Conservation (phyloP, 2,888 invertebrate species). For the Caenorhabditis becei region DNA sequence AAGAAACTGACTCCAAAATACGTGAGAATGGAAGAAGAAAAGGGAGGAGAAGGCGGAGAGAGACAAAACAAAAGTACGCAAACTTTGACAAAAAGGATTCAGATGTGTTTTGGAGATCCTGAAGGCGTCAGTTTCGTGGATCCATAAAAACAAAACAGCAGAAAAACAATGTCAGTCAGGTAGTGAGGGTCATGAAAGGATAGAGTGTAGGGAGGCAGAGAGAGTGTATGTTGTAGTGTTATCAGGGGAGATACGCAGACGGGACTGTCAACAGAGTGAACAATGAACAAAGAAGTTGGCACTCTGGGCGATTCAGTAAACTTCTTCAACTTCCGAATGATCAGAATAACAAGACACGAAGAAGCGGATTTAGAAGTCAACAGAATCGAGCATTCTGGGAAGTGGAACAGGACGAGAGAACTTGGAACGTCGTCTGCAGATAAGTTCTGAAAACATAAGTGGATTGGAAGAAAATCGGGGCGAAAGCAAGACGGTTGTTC, state of each 20-base stretch:
- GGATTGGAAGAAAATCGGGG: too few relatives aligned
- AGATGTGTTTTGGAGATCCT: too few relatives aligned
- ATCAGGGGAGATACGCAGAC: not conserved
- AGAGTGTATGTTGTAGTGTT: slow-evolving; percentile 4
- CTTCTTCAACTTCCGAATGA: not conserved
- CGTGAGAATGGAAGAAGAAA: not conserved
- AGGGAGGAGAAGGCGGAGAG: not conserved
- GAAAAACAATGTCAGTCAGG: slow-evolving; percentile 3
- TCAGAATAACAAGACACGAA: too few relatives aligned
- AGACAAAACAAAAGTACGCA: not conserved
- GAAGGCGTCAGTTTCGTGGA: too few relatives aligned
- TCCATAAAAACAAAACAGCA: not conserved
- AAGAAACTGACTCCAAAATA: not conserved
- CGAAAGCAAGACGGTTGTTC: too few relatives aligned
- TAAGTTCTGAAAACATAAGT: too few relatives aligned
- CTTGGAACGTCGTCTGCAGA: too few relatives aligned
- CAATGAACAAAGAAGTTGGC: slow-evolving; percentile 7
- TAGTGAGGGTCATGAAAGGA: not conserved
- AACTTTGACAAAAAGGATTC: too few relatives aligned
- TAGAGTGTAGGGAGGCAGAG: not conserved
- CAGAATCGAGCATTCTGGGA: too few relatives aligned
- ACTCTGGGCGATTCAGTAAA: not conserved
- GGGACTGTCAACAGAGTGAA: slow-evolving; percentile 3
- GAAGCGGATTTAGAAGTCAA: too few relatives aligned
- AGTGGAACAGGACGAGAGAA: too few relatives aligned